Conservation (phyloP, 2,888 invertebrate species). For the Drosophila niveifrons region DNA sequence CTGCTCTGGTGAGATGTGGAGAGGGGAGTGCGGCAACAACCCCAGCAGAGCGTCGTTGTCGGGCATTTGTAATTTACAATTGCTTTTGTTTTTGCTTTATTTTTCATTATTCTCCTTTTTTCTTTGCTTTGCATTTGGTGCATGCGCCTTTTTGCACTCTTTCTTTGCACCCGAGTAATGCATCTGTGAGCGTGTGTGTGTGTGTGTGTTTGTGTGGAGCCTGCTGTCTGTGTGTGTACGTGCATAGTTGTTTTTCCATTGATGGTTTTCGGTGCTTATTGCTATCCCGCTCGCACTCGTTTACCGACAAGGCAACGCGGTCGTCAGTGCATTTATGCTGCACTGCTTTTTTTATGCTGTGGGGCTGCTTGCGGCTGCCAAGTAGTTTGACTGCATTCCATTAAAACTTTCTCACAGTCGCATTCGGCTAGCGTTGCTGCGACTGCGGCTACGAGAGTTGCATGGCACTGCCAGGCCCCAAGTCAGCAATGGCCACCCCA, state of each 20-base stretch:
- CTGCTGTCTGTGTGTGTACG: conserved; percentile 24
- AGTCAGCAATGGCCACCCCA: conserved; percentile 11
- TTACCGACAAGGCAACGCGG: conserved; percentile 22
- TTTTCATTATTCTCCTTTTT: conserved; percentile 18
- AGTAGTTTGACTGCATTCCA: conserved; percentile 85
- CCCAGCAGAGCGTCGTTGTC: conserved; percentile 23
- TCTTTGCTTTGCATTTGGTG: conserved; percentile 50
- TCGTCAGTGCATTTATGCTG: conserved; percentile 61
- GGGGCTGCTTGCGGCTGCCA: conserved; percentile 60
- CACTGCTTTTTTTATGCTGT: conserved; percentile 70
- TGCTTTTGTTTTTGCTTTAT: conserved; percentile 65
- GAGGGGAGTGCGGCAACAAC: conserved; percentile 10
- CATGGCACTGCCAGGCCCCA: conserved; percentile 44
- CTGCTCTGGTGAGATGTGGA: background rate
- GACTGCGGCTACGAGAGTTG: conserved; percentile 29
- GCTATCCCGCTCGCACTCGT: conserved; percentile 54
- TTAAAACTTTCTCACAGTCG: conserved; percentile 85
- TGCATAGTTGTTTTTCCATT: conserved; percentile 80
- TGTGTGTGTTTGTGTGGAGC: conserved; percentile 34
- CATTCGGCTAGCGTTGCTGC: conserved; percentile 33
- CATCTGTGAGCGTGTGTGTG: conserved; percentile 24
- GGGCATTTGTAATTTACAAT: conserved; percentile 74
- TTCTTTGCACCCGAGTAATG: conserved; percentile 51
- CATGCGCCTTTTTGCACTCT: conserved; percentile 50
- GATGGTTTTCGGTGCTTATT: conserved; percentile 75